Evolutionary conservation across 2,797 vertebrate genomes (phyloP).

Genomic region (Chromobotia macracanthus): DNA sequence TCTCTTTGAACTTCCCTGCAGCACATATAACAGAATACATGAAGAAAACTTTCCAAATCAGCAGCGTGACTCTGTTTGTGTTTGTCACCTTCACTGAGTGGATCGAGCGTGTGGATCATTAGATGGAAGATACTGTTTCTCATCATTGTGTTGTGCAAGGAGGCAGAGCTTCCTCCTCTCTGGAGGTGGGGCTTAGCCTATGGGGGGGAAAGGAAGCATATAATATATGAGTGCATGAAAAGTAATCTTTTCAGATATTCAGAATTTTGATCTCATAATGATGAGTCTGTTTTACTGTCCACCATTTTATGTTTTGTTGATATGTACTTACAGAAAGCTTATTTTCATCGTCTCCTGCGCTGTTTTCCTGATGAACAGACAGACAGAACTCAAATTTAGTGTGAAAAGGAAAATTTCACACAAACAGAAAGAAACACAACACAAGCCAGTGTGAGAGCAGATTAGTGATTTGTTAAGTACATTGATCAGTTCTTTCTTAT

Average conservation of each 20-base stretch:
- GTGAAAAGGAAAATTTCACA: not conserved
- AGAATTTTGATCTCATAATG: too few species aligned
- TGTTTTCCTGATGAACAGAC: conserved; percentile 62
- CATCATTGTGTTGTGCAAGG: conserved; percentile 95
- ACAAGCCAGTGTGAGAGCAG: not conserved
- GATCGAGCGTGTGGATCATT: conserved; percentile 97
- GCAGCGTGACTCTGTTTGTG: not conserved
- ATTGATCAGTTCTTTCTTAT: not conserved
- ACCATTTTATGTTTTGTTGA: too few species aligned
- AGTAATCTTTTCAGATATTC: too few species aligned
- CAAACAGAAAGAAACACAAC: not conserved
- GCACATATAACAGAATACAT: conserved; percentile 31
- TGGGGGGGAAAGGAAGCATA: not conserved
- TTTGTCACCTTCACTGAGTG: conserved; percentile 88
- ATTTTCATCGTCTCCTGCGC: conserved; percentile 80
- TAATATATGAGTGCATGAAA: too few species aligned
- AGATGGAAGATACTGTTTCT: conserved; percentile 98
- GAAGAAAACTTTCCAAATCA: not conserved
- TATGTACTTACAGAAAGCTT: conserved; percentile 81
- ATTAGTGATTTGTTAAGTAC: not conserved
- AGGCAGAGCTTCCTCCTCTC: conserved; percentile 93
- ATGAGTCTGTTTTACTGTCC: too few species aligned
- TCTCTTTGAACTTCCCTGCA: conserved; percentile 92
- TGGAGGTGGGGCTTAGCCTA: conserved; percentile 93
- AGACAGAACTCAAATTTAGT: conserved; percentile 39